A percentile compares a stretch with the other conserved stretches of the same genome.
Conservation (phyloP, 2,797 vertebrate genomes). For the Xenops minutus region DNA sequence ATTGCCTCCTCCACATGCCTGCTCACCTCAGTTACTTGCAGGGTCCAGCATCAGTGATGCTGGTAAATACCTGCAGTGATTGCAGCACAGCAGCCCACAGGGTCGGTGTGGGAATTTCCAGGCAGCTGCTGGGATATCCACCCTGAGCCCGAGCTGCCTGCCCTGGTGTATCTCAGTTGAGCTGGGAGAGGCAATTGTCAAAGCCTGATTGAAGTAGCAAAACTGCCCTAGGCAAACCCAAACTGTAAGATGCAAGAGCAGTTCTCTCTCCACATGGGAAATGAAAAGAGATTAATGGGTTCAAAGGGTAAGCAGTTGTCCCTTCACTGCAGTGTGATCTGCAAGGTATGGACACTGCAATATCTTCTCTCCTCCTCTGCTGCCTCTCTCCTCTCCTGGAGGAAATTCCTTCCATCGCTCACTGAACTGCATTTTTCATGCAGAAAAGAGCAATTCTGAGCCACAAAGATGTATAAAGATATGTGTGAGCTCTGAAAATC, state of each 20-base stretch:
- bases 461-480: background rate
- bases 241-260: background rate
- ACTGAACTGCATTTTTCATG: background rate
- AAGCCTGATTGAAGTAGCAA: background rate
- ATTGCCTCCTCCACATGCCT: rapidly evolving
- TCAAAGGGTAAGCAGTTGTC: background rate
- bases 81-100: rapidly evolving
- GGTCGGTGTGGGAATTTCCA: rapidly evolving
- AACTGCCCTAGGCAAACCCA: background rate
- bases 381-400: background rate
- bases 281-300: background rate
- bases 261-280: background rate
- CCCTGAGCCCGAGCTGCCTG: rapidly evolving
- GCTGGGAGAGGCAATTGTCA: background rate
- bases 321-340: background rate
- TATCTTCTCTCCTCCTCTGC: background rate
- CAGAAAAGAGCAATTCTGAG: background rate
- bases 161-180: background rate
- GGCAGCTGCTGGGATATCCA: background rate
- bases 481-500: background rate
- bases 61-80: rapidly evolving
- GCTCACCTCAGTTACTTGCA: rapidly evolving
- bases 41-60: background rate
- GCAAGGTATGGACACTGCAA: rapidly evolving
- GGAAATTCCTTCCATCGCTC: background rate